phyloP scores from a whole-genome alignment of 2,797 vertebrate species.

The Botia almorhae region DNA sequence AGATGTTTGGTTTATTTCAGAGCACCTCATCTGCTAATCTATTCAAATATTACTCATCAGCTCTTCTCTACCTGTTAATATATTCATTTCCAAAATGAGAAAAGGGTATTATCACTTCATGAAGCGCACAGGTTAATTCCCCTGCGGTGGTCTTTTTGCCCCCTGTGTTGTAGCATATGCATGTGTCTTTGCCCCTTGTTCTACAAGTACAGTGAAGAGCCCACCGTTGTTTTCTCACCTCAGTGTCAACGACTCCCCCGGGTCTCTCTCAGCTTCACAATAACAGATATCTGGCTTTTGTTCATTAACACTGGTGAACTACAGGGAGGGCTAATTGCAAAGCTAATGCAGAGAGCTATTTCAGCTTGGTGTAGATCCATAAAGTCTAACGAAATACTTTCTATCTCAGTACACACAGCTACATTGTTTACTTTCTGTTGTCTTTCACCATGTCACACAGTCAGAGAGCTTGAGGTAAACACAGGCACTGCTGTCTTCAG shows the following conservation, averaged over 20 bases:
- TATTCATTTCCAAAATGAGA: slow-evolving; percentile 53
- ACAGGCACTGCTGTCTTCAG: slow-evolving; percentile 22
- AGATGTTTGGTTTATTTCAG: slow-evolving; percentile 52
- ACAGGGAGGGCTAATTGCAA: slow-evolving; percentile 63
- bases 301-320: slow-evolving; percentile 58
- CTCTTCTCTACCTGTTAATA: slow-evolving; percentile 54
- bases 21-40: slow-evolving; percentile 57
- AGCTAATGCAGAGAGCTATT: slow-evolving; percentile 42
- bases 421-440: slow-evolving; percentile 8
- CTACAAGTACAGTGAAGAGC: slow-evolving; percentile 36
- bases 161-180: slow-evolving; percentile 30
- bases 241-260: slow-evolving; percentile 43
- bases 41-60: slow-evolving; percentile 53
- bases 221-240: slow-evolving; percentile 58
- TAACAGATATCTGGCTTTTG: slow-evolving; percentile 46
- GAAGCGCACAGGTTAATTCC: slow-evolving; percentile 41
- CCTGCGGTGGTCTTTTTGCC: slow-evolving; percentile 52
- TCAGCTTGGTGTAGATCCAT: slow-evolving; percentile 32
- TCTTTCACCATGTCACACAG: slow-evolving; percentile 19
- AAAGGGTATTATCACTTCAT: slow-evolving; percentile 41
- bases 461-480: slow-evolving; percentile 9
- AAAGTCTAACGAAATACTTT: slow-evolving; percentile 1
- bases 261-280: slow-evolving; percentile 12
- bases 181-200: slow-evolving; percentile 39
- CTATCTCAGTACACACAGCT: neutral